A percentile compares a stretch with the other conserved stretches of the same genome.
Conservation (phyloP, 2,888 invertebrate species). For the Danaus chrysippus region DNA sequence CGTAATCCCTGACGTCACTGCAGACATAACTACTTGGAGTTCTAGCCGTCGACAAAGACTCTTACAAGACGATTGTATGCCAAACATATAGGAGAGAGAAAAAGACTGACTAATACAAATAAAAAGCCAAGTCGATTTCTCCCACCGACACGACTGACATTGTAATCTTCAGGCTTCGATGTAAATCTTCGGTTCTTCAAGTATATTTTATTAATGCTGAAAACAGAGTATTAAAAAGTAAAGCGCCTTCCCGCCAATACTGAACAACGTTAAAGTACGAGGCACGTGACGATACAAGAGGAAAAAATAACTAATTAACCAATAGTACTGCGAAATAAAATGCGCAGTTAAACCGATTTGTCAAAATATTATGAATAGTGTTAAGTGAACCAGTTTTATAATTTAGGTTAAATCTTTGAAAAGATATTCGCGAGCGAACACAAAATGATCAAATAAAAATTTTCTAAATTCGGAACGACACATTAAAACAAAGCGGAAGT, state of each 20-base stretch:
- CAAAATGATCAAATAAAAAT: background rate
- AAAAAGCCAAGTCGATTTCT: constrained; percentile 83
- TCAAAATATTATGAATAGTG: background rate
- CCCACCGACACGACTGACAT: constrained; percentile 80
- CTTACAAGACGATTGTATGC: constrained; percentile 60
- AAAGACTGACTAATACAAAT: constrained; percentile 83
- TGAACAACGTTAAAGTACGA: constrained; percentile 36
- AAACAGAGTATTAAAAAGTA: constrained; percentile 42
- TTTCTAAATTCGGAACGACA: background rate
- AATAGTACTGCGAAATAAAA: constrained; percentile 1
- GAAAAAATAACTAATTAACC: constrained; percentile 39
- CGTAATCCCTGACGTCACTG: constrained; percentile 77
- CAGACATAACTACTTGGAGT: constrained; percentile 49
- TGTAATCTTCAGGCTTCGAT: constrained; percentile 42
- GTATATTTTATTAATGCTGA: constrained; percentile 42
- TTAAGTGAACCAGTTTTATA: background rate
- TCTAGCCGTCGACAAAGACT: constrained; percentile 21
- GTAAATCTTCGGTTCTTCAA: constrained; percentile 37
- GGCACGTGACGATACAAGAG: constrained; percentile 53
- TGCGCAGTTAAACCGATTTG: background rate
- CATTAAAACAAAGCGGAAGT: background rate
- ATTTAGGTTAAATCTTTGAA: background rate
- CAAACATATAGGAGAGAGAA: constrained; percentile 87
- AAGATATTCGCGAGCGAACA: constrained; percentile 2
- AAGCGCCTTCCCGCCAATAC: constrained; percentile 32